Evolutionary conservation across 1,140 invertebrate genomes (phyloP).

Genomic region (Druon quercuslanigerum): DNA sequence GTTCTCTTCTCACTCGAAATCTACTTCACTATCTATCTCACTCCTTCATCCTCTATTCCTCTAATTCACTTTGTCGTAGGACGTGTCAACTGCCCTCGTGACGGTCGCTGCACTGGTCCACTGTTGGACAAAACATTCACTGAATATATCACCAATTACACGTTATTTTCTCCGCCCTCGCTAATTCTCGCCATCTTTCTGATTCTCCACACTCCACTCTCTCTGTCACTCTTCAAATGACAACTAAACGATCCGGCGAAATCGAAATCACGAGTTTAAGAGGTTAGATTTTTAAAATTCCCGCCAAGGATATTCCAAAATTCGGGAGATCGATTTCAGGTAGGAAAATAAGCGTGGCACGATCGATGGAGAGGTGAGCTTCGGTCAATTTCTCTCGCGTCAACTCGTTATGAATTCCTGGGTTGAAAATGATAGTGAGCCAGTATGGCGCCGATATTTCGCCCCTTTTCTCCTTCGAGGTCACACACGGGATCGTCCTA

Average conservation of each 20-base stretch:
- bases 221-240: conserved; percentile 7
- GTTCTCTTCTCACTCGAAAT: conserved; percentile 36
- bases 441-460: conserved; percentile 62
- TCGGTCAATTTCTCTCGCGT: conserved; percentile 47
- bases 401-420: conserved; percentile 40
- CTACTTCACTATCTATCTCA: conserved; percentile 35
- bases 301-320: too few relatives aligned
- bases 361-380: conserved; percentile 52
- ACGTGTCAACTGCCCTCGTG: conserved; percentile 22
- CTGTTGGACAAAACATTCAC: conserved; percentile 24
- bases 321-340: too few relatives aligned
- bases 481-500: conserved; percentile 40
- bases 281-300: too few relatives aligned
- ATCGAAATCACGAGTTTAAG: too few relatives aligned
- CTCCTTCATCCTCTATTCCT: conserved; percentile 23
- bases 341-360: conserved; percentile 33
- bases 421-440: conserved; percentile 57
- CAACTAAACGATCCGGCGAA: too few relatives aligned
- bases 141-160: not conserved
- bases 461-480: conserved; percentile 46
- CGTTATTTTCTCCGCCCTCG: conserved; percentile 28
- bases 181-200: conserved; percentile 11
- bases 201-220: conserved; percentile 41
- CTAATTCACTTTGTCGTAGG: not conserved
- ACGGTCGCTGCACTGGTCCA: not conserved